A percentile compares a stretch with the other conserved stretches of the same genome.
phyloP scores from a whole-genome alignment of 35 echinoderm and acorn worm genomes.

The Strongylocentrotus purpuratus region DNA sequence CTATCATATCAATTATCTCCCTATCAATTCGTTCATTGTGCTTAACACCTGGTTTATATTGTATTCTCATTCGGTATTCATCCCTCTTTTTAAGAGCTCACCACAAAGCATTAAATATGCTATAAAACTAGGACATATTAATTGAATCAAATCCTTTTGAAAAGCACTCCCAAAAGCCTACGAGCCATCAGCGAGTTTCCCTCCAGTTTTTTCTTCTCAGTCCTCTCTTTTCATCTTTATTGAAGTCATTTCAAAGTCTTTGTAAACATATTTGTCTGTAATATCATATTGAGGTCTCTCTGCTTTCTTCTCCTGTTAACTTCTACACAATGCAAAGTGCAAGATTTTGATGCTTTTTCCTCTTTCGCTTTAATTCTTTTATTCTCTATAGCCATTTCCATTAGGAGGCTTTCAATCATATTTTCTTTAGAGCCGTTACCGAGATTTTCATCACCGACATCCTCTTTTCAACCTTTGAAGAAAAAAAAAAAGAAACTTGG shows the following conservation, averaged over 20 bases:
- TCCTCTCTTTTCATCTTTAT: not conserved
- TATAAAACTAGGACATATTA: constrained; percentile 41
- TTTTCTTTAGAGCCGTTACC: constrained; percentile 24
- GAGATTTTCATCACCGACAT: constrained; percentile 46
- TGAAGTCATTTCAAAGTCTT: constrained; percentile 31
- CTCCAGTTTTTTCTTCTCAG: not conserved
- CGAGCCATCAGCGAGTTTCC: not conserved
- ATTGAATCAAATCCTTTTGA: constrained; percentile 46
- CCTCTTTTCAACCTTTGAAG: constrained; percentile 24
- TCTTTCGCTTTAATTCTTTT: not conserved
- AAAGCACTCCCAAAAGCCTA: not conserved
- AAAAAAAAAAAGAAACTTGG: constrained; percentile 6
- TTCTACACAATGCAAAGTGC: constrained; percentile 40
- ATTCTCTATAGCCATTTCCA: constrained; percentile 36
- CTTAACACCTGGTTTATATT: constrained; percentile 33
- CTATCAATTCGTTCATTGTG: constrained; percentile 43
- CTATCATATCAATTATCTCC: constrained; percentile 52
- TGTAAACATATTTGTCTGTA: constrained; percentile 39
- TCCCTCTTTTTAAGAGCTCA: constrained; percentile 14
- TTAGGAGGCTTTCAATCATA: constrained; percentile 49
- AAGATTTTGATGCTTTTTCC: constrained; percentile 8
- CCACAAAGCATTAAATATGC: constrained; percentile 42
- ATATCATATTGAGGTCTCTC: not conserved
- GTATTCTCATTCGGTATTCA: constrained; percentile 13
- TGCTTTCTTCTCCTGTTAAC: constrained; percentile 30